A percentile compares a stretch with the other conserved stretches of the same genome.
These are phyloP conservation scores for Zaprionus lachaisei DNA, from an alignment of 1,140 invertebrate genomes.

Conservation along the genomic window DNA sequence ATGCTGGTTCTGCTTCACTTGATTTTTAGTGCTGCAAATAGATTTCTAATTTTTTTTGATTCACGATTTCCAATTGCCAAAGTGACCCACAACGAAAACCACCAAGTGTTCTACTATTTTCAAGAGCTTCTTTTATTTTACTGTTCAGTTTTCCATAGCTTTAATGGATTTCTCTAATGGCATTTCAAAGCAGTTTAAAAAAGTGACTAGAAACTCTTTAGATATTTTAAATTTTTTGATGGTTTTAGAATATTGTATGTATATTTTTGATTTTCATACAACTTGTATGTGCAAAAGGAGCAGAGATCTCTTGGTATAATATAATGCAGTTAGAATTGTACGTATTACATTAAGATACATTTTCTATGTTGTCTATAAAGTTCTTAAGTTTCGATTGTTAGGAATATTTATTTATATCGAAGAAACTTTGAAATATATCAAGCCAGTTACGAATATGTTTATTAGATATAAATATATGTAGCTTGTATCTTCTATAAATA, in stretches of 20 bases:
- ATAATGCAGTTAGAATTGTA: neutral
- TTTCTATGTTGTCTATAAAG: neutral
- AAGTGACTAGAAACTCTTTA: neutral
- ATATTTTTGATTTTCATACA: neutral
- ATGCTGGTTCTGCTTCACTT: slow-evolving; percentile 1
- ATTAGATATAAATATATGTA: too few relatives aligned
- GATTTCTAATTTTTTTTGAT: neutral
- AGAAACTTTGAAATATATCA: neutral
- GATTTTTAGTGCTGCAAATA: slow-evolving; percentile 5
- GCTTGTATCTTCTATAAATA: too few relatives aligned
- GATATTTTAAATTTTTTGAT: too few relatives aligned
- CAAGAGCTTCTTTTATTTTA: slow-evolving; percentile 10
- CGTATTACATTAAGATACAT: neutral
- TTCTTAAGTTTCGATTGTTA: neutral
- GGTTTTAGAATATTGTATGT: neutral
- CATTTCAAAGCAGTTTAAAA: neutral
- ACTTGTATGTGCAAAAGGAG: neutral
- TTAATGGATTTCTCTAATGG: slow-evolving; percentile 23
- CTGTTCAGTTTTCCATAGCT: slow-evolving; percentile 11
- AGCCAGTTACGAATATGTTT: too few relatives aligned
- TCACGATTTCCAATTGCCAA: slow-evolving; percentile 23
- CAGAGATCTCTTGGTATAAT: too few relatives aligned
- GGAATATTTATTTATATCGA: too few relatives aligned
- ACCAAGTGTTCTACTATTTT: slow-evolving; percentile 20
- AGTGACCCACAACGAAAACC: slow-evolving; percentile 26